phyloP scores from a whole-genome alignment of 2,113 vertebrate species.

The Callopanchax toddi region DNA sequence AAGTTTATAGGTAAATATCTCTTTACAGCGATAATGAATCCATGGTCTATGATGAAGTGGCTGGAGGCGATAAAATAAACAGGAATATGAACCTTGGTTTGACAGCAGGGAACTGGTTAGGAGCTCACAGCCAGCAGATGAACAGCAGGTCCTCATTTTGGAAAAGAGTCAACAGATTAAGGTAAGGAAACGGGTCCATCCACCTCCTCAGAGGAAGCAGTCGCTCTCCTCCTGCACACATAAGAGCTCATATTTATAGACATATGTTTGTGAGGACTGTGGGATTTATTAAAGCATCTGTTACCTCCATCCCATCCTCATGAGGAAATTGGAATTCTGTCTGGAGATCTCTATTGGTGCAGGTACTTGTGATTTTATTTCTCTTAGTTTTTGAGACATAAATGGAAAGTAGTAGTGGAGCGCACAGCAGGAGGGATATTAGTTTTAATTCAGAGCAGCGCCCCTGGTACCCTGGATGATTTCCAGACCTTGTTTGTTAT shows the following conservation, averaged over 20 bases:
- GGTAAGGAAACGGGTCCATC: slow-evolving; percentile 12
- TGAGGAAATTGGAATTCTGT: not conserved
- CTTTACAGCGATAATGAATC: slow-evolving; percentile 66
- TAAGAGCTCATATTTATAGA: not conserved
- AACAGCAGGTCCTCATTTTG: slow-evolving; percentile 27
- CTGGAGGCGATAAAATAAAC: slow-evolving; percentile 25
- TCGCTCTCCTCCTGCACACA: not conserved
- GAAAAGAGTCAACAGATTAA: slow-evolving; percentile 6
- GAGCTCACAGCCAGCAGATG: slow-evolving; percentile 6
- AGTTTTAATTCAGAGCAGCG: slow-evolving; percentile 11
- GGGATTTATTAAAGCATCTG: slow-evolving; percentile 4
- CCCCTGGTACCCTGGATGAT: slow-evolving; percentile 12
- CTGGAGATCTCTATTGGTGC: slow-evolving; percentile 6
- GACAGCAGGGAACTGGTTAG: slow-evolving; percentile 47
- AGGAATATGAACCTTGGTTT: slow-evolving; percentile 27
- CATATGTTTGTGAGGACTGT: not conserved
- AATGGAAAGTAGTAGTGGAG: not conserved
- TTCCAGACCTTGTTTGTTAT: slow-evolving; percentile 6
- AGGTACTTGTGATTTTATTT: slow-evolving; percentile 8
- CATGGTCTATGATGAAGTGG: slow-evolving; percentile 25
- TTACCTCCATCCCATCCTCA: not conserved
- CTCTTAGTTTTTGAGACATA: not conserved
- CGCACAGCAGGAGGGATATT: not conserved
- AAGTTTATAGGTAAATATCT: slow-evolving; percentile 76
- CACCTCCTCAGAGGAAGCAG: slow-evolving; percentile 14